Evolutionary conservation across 2,797 vertebrate species (phyloP).

Genomic region (Zenarchopterus dispar): DNA sequence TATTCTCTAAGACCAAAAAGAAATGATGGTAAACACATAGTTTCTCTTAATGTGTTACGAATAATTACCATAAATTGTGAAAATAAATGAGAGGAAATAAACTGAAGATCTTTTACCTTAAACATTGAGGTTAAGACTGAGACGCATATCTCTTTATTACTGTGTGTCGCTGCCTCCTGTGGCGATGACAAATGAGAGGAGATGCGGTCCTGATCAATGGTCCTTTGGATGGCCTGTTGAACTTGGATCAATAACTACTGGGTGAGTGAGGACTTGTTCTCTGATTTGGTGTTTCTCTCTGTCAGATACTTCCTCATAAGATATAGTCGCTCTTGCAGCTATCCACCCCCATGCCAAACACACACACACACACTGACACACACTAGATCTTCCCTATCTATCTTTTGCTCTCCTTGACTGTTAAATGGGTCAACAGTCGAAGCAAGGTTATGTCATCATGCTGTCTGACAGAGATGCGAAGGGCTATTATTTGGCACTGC

Average conservation of each 20-base stretch:
- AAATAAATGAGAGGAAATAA: too few species aligned
- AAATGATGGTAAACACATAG: too few species aligned
- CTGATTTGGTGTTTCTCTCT: constrained; percentile 70
- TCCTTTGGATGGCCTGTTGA: constrained; percentile 74
- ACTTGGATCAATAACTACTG: constrained; percentile 76
- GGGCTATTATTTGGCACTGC: constrained; percentile 71
- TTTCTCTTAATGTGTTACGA: too few species aligned
- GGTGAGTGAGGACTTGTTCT: constrained; percentile 67
- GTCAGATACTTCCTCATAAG: constrained; percentile 68
- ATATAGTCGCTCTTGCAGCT: constrained; percentile 55
- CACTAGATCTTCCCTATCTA: constrained; percentile 35
- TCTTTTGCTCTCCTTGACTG: constrained; percentile 49
- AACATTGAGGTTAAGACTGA: not conserved
- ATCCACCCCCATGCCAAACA: constrained; percentile 37
- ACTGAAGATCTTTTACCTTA: too few species aligned
- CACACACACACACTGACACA: constrained; percentile 13
- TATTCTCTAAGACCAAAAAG: too few species aligned
- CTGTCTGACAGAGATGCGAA: constrained; percentile 76
- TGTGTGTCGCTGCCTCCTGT: constrained; percentile 45
- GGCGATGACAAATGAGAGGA: constrained; percentile 72
- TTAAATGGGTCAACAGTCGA: constrained; percentile 65
- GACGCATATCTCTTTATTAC: not conserved
- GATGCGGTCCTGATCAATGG: constrained; percentile 76
- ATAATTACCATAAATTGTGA: too few species aligned
- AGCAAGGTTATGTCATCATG: constrained; percentile 75